Percentiles rank a stretch among this genome's conserved stretches.
Conservation (phyloP, 2,113 vertebrate species). For the Chloropsis hardwickii region DNA sequence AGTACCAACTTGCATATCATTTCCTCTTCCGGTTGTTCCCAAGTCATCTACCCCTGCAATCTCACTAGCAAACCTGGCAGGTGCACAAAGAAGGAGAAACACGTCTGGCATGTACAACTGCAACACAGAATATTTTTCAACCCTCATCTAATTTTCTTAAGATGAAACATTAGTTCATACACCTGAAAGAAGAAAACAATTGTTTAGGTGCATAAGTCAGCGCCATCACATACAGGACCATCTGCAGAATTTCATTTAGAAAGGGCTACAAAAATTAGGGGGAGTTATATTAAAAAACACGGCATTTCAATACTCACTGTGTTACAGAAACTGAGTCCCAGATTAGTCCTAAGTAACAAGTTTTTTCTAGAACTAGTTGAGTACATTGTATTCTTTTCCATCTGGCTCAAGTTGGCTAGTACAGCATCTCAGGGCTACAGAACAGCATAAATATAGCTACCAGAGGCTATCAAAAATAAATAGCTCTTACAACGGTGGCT, state of each 20-base stretch:
- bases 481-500: neutral
- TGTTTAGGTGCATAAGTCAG: neutral
- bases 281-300: neutral
- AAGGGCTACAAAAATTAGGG: neutral
- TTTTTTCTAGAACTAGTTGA: neutral
- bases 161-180: neutral
- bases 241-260: neutral
- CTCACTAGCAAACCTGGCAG: constrained; percentile 91
- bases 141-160: neutral
- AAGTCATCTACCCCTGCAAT: constrained; percentile 95
- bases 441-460: neutral
- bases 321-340: neutral
- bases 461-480: neutral
- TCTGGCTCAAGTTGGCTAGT: neutral
- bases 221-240: neutral
- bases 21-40: constrained; percentile 95
- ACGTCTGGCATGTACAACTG: neutral
- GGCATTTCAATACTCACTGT: neutral
- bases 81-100: constrained; percentile 13
- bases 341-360: neutral
- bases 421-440: neutral
- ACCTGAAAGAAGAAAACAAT: neutral
- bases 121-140: neutral
- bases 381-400: neutral
- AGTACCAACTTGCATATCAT: constrained; percentile 94